Base-by-base conservation (phyloP, 2,113 vertebrate genomes). In the Mola mola region DNA sequence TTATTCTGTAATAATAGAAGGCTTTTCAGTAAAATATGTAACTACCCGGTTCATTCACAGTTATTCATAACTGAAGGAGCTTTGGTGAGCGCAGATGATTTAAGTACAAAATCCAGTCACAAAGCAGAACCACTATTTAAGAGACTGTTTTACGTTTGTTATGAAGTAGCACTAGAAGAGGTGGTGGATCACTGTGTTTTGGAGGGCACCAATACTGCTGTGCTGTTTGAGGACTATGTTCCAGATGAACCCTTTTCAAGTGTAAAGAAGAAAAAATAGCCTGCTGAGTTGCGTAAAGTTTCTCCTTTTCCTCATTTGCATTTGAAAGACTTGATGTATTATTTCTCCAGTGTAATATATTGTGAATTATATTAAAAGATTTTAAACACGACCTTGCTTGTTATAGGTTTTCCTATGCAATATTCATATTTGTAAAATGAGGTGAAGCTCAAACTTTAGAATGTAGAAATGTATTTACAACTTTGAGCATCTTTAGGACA, bases 351-450 rank as follows among this genome's bases (percentile, higher is more conserved):
- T 91, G 87, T 90, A 88, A 88, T 66, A 90, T 89, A 87, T 87
- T 90, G 88, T 91, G 88, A 85, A 86, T 82, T 90, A 75, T 81
- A 91, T 84, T 91, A 90, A 92, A 91, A 77, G 64, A 84, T 72
- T 82, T 85, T 84, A 87, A 88, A 87, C 66, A 61, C 43, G 16
- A n/a, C 8, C 10, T 40, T 13, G 17, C 0, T 13, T 17, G 4
- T 28, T 21, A 7, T 38, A 2, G 37, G 53, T 29, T 17, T 40
- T 6, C 12, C 20, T 37, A 7, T 10, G 17, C 2, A 1, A 8
- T 9, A 0, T 4, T 31, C 2, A 8, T 17, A 1, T 19, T 22
- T 10, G 7, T 42, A 44, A 6, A 24, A 22, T 3, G 21, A 15
- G 6, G 6, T n/a, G n/a, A n/a, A n/a, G n/a, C n/a, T n/a, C n/a